A percentile compares a stretch with the other conserved stretches of the same genome.
Evolutionary conservation across 2,888 invertebrate species (phyloP).

Genomic region (Aporophyla nigra): DNA sequence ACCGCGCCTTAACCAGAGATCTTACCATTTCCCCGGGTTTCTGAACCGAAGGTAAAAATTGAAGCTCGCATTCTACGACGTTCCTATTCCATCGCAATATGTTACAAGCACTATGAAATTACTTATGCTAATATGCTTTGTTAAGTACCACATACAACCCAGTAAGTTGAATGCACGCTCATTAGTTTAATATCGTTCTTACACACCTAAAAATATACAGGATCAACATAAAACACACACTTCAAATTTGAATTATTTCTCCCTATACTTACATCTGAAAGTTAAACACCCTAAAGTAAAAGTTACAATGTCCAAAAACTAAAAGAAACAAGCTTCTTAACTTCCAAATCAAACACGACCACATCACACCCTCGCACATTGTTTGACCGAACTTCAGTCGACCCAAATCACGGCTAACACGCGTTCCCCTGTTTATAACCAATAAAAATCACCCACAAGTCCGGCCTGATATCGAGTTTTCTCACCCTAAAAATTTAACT

Average conservation of each 20-base stretch:
- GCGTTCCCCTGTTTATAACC: constrained; percentile 84
- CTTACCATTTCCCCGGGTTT: background rate
- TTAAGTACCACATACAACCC: constrained; percentile 5
- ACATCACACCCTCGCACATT: constrained; percentile 75
- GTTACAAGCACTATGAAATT: constrained; percentile 12
- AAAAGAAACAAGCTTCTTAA: constrained; percentile 70
- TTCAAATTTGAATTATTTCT: constrained; percentile 20
- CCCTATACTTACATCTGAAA: constrained; percentile 18
- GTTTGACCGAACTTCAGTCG: constrained; percentile 83
- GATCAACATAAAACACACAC: background rate
- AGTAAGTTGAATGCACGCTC: constrained; percentile 7
- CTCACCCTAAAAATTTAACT: constrained; percentile 83
- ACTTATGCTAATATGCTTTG: constrained; percentile 24
- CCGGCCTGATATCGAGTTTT: constrained; percentile 88
- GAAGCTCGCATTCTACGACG: background rate
- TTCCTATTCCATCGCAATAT: background rate
- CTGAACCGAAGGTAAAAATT: background rate
- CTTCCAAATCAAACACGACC: constrained; percentile 76
- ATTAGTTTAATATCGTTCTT: background rate
- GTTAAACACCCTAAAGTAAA: constrained; percentile 53
- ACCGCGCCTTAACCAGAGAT: background rate
- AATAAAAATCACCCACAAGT: constrained; percentile 88
- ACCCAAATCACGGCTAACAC: constrained; percentile 82
- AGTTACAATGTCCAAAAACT: constrained; percentile 50
- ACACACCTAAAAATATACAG: background rate